phyloP scores from a whole-genome alignment of 2,113 vertebrate species.

The Lagopus leucura region DNA sequence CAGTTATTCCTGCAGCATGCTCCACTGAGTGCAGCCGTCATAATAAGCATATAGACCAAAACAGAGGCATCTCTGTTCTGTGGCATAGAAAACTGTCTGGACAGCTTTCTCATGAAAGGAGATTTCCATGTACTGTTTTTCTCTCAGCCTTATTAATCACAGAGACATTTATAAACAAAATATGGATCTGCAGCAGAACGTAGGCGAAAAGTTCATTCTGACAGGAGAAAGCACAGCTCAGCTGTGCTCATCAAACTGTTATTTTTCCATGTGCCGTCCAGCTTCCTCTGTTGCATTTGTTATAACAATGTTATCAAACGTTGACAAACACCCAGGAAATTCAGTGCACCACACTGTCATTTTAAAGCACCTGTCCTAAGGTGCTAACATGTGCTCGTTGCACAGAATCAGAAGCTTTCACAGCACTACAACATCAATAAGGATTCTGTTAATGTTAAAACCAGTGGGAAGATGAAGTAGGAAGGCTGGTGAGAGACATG shows the following conservation, averaged over 20 bases:
- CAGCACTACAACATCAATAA: neutral
- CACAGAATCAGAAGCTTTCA: neutral
- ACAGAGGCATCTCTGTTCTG: neutral
- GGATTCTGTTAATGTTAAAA: neutral
- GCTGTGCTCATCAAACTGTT: neutral
- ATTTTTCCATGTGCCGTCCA: slow-evolving; percentile 3
- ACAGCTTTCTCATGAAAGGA: neutral
- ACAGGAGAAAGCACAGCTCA: slow-evolving; percentile 3
- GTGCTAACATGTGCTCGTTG: neutral
- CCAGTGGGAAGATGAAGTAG: neutral
- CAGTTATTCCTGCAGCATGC: rapidly evolving
- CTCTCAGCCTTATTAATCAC: neutral
- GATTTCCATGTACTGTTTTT: slow-evolving; percentile 22
- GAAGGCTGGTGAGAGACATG: neutral
- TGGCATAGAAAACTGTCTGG: neutral
- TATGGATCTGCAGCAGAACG: neutral
- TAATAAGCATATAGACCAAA: neutral
- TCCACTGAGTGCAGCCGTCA: neutral
- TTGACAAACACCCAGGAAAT: neutral
- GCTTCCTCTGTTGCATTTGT: slow-evolving; percentile 15
- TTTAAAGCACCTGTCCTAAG: neutral
- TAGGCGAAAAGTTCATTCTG: neutral
- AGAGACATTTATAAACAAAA: slow-evolving; percentile 28
- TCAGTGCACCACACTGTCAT: neutral
- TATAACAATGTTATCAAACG: neutral